Evolutionary conservation across 2,113 vertebrate genomes (phyloP).

Genomic region (Clarias magur): DNA sequence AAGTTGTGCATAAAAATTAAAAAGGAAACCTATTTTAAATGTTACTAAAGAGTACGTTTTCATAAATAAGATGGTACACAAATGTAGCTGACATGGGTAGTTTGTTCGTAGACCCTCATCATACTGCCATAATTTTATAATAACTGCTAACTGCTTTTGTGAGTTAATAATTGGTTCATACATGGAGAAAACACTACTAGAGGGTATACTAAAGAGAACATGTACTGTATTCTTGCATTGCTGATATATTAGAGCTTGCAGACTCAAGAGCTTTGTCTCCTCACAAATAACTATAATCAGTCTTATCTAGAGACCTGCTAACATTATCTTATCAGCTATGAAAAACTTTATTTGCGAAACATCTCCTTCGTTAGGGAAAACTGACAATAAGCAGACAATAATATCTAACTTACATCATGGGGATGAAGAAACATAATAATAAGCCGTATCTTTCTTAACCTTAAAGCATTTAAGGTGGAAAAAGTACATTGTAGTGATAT

Average conservation of each 20-base stretch:
- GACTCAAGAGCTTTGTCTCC: slow-evolving; percentile 22
- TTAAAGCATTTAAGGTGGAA: slow-evolving; percentile 1
- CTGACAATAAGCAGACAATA: slow-evolving; percentile 53
- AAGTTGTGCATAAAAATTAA: not conserved
- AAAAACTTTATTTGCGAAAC: slow-evolving; percentile 33
- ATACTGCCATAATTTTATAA: not conserved
- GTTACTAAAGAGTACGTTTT: not conserved
- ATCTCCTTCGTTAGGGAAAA: slow-evolving; percentile 58
- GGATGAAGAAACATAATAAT: slow-evolving; percentile 54
- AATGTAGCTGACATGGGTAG: not conserved
- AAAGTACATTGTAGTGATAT: slow-evolving; percentile 23
- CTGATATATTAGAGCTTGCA: not conserved
- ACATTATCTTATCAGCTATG: slow-evolving; percentile 47
- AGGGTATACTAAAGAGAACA: not conserved
- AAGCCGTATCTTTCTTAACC: slow-evolving; percentile 53
- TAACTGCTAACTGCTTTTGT: slow-evolving; percentile 29
- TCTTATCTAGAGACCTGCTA: slow-evolving; percentile 49
- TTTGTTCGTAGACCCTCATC: slow-evolving; percentile 16
- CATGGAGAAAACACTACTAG: slow-evolving; percentile 17
- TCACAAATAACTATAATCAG: slow-evolving; percentile 51
- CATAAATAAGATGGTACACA: slow-evolving; percentile 4
- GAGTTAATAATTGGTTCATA: slow-evolving; percentile 29
- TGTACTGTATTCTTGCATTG: slow-evolving; percentile 13
- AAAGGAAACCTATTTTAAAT: slow-evolving; percentile 18
- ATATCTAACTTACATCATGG: slow-evolving; percentile 64